Evolutionary conservation across 2,888 invertebrate species (phyloP), one percentile per base, ranked within the genome.

Genomic region (Drosophila stalkeri): DNA sequence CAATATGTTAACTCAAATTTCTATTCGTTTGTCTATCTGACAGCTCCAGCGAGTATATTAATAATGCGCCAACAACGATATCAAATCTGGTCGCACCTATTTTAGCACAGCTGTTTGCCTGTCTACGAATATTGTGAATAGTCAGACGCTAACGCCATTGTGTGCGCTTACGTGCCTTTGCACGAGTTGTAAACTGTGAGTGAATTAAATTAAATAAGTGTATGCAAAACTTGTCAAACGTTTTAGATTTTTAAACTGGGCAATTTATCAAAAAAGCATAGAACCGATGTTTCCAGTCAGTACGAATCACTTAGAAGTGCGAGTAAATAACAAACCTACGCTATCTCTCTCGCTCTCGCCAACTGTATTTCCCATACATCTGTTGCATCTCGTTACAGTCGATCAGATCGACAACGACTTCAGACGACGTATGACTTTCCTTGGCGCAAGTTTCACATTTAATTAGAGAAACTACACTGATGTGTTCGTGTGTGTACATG

Each of bases 371-470:
- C 46, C 23, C 66, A 41, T 54, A 41, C 75, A 63, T 51, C 76
- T 60, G 41, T 75, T 62, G 70, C 65, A 47, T 75, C 37, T 64
- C 55, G 64, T 64, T 63, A 57, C 70, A 65, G 44, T 70, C 56
- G 71, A 63, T 63, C 75, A 56, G 39, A 57, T 63, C 63, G 63
- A 35, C 46, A 31, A n/a, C 64, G 33, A 49, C 23, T 41, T 55
- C 63, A 56, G 56, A 44, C 75, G 43, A 66, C 65, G 70, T 59
- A 69, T 52, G 64, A 70, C 75, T 79, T 79, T 66, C 75, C 61
- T 77, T 75, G 76, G 71, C 59, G 62, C 72, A 63, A 78, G 77
- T 80, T 80, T 80, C 72, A 75, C 77, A 80, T 72, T 80, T 72
- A 78, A 80, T 80, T 72, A 67, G 80, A 80, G 77, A 78, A 68